phyloP scores from a whole-genome alignment of 1,140 invertebrate species.

The Schlechtendalia chinensis region DNA sequence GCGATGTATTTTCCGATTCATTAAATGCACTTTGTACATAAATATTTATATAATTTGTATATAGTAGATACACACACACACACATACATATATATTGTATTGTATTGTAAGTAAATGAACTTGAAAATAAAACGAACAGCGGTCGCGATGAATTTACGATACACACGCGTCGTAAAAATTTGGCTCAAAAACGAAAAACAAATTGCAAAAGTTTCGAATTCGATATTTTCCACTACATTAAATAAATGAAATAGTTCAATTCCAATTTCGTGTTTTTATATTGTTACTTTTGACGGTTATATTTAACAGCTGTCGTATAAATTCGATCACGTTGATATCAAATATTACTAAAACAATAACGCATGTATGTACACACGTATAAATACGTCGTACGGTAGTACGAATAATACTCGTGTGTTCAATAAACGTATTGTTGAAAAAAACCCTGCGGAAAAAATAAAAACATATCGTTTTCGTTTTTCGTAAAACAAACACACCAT shows the following conservation, averaged over 20 bases:
- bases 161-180: conserved; percentile 4
- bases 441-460: too few species aligned
- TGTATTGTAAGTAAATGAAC: neutral
- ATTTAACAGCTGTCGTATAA: conserved; percentile 11
- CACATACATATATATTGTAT: too few species aligned
- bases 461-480: neutral
- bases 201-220: conserved; percentile 38
- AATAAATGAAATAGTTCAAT: conserved; percentile 22
- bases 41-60: conserved; percentile 28
- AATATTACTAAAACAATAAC: too few species aligned
- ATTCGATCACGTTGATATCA: neutral
- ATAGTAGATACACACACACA: neutral
- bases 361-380: too few species aligned
- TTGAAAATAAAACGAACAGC: conserved; percentile 5
- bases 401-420: too few species aligned
- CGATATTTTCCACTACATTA: conserved; percentile 26
- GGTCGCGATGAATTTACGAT: neutral
- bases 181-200: conserved; percentile 25
- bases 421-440: too few species aligned
- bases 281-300: conserved; percentile 4
- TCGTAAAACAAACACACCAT: neutral
- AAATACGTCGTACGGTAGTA: too few species aligned
- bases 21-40: conserved; percentile 1
- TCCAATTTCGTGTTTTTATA: neutral
- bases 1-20: conserved; percentile 29